Percentiles rank a stretch among this genome's conserved stretches.
Conservation (phyloP, 2,113 vertebrate species). For the Suncus etruscus region DNA sequence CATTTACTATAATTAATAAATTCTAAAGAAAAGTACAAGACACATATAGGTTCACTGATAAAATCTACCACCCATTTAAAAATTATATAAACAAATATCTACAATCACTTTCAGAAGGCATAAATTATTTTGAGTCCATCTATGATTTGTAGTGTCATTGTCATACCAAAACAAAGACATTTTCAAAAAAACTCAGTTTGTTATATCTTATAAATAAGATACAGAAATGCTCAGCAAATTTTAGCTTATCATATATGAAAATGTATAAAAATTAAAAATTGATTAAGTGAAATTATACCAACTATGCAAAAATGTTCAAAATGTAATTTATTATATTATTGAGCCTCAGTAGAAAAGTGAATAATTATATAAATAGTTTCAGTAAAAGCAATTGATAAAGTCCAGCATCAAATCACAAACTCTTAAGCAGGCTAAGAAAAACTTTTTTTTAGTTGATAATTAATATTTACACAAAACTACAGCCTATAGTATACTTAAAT, state of each 20-base stretch:
- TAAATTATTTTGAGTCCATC: neutral
- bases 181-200: neutral
- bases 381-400: neutral
- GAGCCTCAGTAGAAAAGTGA: neutral
- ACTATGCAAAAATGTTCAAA: neutral
- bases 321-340: neutral
- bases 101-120: neutral
- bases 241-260: neutral
- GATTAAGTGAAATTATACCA: neutral
- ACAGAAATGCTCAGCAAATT: neutral
- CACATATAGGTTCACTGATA: neutral
- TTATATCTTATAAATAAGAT: neutral
- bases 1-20: neutral
- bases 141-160: neutral
- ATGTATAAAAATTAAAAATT: neutral
- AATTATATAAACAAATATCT: neutral
- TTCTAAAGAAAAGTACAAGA: neutral
- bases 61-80: neutral
- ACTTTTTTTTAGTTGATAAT: constrained; percentile 4
- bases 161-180: neutral
- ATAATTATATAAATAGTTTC: neutral
- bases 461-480: neutral
- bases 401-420: neutral
- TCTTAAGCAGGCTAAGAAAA: neutral
- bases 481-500: neutral